Base-by-base conservation (phyloP, 2,797 vertebrate species). In the Gobionotothen gibberifrons region DNA sequence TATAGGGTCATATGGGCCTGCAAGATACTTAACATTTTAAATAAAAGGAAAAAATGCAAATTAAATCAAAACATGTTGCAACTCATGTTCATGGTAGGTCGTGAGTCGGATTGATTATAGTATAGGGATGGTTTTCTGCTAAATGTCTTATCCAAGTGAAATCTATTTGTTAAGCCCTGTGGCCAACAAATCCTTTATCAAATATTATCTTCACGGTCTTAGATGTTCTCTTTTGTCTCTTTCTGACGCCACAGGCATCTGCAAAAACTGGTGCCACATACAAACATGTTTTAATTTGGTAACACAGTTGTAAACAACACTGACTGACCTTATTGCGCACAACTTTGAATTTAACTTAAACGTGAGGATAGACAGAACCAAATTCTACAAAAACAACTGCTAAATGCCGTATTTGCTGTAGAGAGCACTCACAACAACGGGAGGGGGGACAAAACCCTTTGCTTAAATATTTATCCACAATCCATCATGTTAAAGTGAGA, bases 291-390 rank as follows among this genome's bases (percentile, higher is more conserved):
- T 11, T 17, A 58, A 57, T 11, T 42, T 14, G 29, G 39, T 22
- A 48, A 21, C 51, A 43, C 22, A 22, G 68, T 16, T 62, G 62
- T 52, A 56, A 46, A 60, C 29, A 44, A 59, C n/a, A 55, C n/a
- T 39, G 53, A 21, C 12, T 54, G 12, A 51, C 15, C 40, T 58
- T 16, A 53, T 10, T 29, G 9, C 5, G 2, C 32, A 12, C 13
- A 6, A 2, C 29, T 16, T 58, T n/a, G n/a, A n/a, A n/a, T n/a
- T n/a, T n/a, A 21, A 56, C 39, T 26, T 36, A 60, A 55, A 55
- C 26, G 2, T 4, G 0, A 55, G 29, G 48, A 39, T 21, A 22
- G 17, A 17, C 11, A 21, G 67, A 36, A 58, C 19, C 26, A 16
- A 47, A 32, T 21, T 57, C 43, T 46, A 54, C 15, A 7, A 22